Evolutionary conservation across 2,113 vertebrate genomes (phyloP).

Genomic region (Dasypus novemcinctus): DNA sequence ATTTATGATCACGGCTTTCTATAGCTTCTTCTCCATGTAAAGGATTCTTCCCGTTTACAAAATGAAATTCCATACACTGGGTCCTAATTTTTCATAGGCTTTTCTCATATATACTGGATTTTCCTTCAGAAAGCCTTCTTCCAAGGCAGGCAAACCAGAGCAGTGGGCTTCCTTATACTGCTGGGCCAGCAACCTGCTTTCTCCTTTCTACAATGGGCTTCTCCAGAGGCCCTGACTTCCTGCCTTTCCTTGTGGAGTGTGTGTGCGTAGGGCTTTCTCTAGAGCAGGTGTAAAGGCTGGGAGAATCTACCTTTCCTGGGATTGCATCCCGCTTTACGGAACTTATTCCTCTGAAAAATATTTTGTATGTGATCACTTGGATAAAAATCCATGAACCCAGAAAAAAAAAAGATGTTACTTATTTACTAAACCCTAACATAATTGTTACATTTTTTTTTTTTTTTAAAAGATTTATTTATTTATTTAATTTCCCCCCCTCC

Average conservation of each 20-base stretch:
- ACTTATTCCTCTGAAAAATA: not conserved
- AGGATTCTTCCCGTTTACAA: not conserved
- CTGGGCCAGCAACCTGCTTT: not conserved
- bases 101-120: not conserved
- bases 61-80: not conserved
- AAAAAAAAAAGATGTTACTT: not conserved
- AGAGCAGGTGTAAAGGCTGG: not conserved
- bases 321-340: not conserved
- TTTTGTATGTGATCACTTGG: not conserved
- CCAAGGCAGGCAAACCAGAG: not conserved
- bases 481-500: too few relatives aligned
- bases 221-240: not conserved
- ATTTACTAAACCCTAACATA: not conserved
- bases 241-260: not conserved
- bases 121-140: not conserved
- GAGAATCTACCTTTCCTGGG: not conserved
- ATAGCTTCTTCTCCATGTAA: not conserved
- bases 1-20: not conserved
- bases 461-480: too few relatives aligned
- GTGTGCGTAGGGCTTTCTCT: not conserved
- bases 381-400: not conserved
- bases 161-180: not conserved
- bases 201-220: not conserved
- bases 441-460: not conserved
- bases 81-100: not conserved